phyloP scores from a whole-genome alignment of 2,797 vertebrate species.

The Notolabrus celidotus region DNA sequence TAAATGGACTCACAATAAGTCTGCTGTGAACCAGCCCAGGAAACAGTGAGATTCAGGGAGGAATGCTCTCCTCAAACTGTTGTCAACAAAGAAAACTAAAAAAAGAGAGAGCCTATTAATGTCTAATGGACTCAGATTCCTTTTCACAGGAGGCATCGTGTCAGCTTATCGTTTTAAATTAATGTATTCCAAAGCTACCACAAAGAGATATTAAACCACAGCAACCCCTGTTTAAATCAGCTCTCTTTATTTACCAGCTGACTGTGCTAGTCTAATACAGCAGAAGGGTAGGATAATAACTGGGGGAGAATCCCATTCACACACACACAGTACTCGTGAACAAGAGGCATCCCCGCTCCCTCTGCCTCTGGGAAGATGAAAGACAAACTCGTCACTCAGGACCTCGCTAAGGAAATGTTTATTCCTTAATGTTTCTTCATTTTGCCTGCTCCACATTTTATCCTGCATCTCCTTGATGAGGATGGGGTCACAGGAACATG shows the following conservation, averaged over 20 bases:
- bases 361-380: constrained; percentile 64
- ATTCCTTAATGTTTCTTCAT: constrained; percentile 43
- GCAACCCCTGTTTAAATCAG: constrained; percentile 18
- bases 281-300: constrained; percentile 40
- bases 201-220: neutral
- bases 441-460: constrained; percentile 28
- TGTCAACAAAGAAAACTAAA: neutral
- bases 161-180: constrained; percentile 29
- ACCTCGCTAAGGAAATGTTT: constrained; percentile 50
- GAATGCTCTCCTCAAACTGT: neutral
- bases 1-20: constrained; percentile 25
- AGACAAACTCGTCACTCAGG: constrained; percentile 56
- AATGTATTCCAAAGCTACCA: neutral
- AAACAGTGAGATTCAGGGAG: neutral
- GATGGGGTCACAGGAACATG: constrained; percentile 19
- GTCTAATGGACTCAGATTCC: neutral
- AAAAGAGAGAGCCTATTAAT: constrained; percentile 4
- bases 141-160: constrained; percentile 11
- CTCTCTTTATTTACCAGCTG: constrained; percentile 32
- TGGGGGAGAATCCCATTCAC: constrained; percentile 56
- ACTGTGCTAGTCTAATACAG: constrained; percentile 30
- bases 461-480: constrained; percentile 49
- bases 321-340: constrained; percentile 17
- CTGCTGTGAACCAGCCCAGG: constrained; percentile 3
- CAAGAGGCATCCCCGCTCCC: constrained; percentile 41